Base-by-base conservation (phyloP, 2,797 vertebrate species). In the Channallabes apus region DNA sequence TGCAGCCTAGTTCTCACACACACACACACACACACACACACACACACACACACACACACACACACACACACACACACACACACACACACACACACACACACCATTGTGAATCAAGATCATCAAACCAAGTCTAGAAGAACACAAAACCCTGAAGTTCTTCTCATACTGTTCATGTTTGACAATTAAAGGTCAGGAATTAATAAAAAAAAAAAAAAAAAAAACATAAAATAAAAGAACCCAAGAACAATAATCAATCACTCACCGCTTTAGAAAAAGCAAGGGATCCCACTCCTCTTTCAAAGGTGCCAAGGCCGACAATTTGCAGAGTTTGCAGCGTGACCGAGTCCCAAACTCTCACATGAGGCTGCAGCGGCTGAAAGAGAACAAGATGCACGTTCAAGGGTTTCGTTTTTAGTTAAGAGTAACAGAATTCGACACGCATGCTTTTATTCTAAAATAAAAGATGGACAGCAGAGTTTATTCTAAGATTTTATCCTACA, bases 211-310 rank as follows among this genome's bases (percentile, higher is more conserved):
- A 54, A 3, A 9, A 20, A 6, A 7, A 11, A 46, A 8, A 38
- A 46, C 8, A 35, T n/a, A n/a, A n/a, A n/a, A n/a, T n/a, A n/a
- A n/a, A n/a, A n/a, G n/a, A n/a, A n/a, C n/a, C n/a, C n/a, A 11
- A 46, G 8, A 38, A 46, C 8, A 35, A 29, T 11, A 80, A 22
- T 4, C 22, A 51, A 12, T 68, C 32, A 94, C 96, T 97, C 93
- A 99, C 98, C 86, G 96, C 97, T 96, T 99, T 99, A 69, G 98
- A 99, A 91, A 99, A 99, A 81, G 96, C 96, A 90, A 99, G 92
- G 32, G 96, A 99, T 46, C 97, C 97, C 0, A 99, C 97, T 17
- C 98, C 98, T 84, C 98, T 96, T 88, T 99, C 98, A 11, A 99
- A 99, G 6, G 97, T 98, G 71, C 98, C 97, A 24, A 97, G 91